These are phyloP conservation scores for Trogon melanurus DNA, from an alignment of 2,113 vertebrate genomes.

Conservation along the genomic window DNA sequence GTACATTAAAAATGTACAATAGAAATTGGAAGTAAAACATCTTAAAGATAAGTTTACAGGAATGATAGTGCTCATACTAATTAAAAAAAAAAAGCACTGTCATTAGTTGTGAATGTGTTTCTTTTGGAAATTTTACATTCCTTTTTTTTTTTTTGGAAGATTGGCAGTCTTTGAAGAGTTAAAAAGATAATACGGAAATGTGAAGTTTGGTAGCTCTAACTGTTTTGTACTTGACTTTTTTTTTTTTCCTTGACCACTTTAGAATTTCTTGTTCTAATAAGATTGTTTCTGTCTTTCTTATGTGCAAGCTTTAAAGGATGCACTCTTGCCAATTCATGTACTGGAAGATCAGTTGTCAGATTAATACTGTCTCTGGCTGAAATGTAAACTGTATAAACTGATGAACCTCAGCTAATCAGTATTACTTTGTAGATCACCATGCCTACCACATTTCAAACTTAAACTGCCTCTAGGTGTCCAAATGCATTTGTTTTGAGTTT, in stretches of 20 bases:
- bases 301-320: constrained; percentile 88
- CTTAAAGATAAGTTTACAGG: constrained; percentile 77
- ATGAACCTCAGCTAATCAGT: constrained; percentile 90
- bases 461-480: constrained; percentile 75
- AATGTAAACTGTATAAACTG: constrained; percentile 83
- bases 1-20: constrained; percentile 74
- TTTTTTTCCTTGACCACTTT: constrained; percentile 73
- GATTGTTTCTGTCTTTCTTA: constrained; percentile 79
- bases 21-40: constrained; percentile 78
- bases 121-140: constrained; percentile 84
- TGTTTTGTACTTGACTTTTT: constrained; percentile 85
- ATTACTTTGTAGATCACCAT: constrained; percentile 84
- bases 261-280: constrained; percentile 77
- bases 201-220: constrained; percentile 90
- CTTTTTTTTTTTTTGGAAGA: constrained; percentile 83
- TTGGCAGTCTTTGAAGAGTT: constrained; percentile 89
- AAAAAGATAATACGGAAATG: constrained; percentile 83
- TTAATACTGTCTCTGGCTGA: constrained; percentile 74
- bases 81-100: constrained; percentile 60
- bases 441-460: constrained; percentile 83
- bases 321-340: constrained; percentile 86
- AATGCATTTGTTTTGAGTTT: constrained; percentile 76
- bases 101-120: constrained; percentile 76
- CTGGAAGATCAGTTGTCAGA: constrained; percentile 83
- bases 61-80: constrained; percentile 67